Percentiles rank a stretch among this genome's conserved stretches.
Conservation (phyloP, 2,888 invertebrate species). For the Cosmia pyralina region DNA sequence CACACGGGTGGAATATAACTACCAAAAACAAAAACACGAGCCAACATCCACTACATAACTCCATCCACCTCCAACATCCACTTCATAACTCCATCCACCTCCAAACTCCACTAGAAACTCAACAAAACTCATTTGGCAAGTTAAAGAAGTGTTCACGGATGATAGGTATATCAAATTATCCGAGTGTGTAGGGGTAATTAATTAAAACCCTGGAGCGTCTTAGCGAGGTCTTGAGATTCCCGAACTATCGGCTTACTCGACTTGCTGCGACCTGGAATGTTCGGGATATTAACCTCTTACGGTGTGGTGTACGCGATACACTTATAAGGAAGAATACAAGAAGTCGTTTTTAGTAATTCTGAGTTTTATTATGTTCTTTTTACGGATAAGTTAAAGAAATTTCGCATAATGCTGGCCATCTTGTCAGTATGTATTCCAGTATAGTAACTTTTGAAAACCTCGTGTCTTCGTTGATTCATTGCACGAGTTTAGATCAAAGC, state of each 20-base stretch:
- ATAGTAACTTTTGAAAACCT: not conserved
- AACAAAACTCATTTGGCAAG: conserved; percentile 59
- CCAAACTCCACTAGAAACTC: conserved; percentile 35
- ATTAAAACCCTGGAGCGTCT: conserved; percentile 78
- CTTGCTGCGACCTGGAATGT: conserved; percentile 82
- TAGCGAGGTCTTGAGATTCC: conserved; percentile 80
- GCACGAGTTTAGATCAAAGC: not conserved
- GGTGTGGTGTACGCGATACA: conserved; percentile 4
- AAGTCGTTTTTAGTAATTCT: too few species aligned
- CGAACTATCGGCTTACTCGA: conserved; percentile 79
- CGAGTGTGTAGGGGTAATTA: conserved; percentile 69
- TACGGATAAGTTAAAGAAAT: too few species aligned
- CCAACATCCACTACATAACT: conserved; percentile 13
- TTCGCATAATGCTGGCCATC: too few species aligned
- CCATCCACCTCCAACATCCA: conserved; percentile 23
- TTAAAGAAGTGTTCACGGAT: conserved; percentile 54
- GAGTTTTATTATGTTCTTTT: too few species aligned
- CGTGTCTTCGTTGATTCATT: not conserved
- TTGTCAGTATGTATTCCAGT: not conserved
- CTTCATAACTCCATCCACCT: conserved; percentile 15
- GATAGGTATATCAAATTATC: conserved; percentile 67
- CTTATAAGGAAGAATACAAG: too few species aligned
- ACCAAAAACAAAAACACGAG: not conserved
- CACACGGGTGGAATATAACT: conserved; percentile 4
- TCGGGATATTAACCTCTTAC: conserved; percentile 76